Evolutionary conservation across 2,797 vertebrate species (phyloP), one percentile per base, ranked within the genome.

Genomic region (Phylloscopus collybita): DNA sequence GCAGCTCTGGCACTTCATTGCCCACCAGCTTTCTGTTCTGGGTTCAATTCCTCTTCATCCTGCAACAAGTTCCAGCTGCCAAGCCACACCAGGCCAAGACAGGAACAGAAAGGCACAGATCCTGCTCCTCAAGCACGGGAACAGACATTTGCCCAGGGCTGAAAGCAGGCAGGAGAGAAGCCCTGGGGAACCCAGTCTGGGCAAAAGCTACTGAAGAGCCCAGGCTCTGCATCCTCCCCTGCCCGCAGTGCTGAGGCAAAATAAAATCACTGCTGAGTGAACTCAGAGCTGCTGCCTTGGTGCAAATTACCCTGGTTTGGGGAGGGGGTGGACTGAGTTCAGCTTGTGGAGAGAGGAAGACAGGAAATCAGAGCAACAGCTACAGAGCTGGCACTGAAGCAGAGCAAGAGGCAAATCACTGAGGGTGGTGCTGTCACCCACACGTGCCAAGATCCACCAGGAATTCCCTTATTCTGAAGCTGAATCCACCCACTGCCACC

Each of bases 401-500:
- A 71, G 50, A 2, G 23, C n/a, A 60, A 56, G 64, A 80, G 51
- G 56, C 49, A 92, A 73, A 85, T 10, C n/a, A 6, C 54, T 5
- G 0, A 0, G 0, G 7, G 4, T 0, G 0, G 36, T 11, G 7
- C 42, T 1, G 1, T 60, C 82, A 82, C n/a, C 45, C 29, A 16
- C 5, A 1, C 0, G 13, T 13, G n/a, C 6, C 0, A 5, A 60
- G 57, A 81, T n/a, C 47, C 73, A 54, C 42, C 82, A 40, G 4
- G 5, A 49, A 65, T 34, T 17, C 49, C 84, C 62, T 9, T 3
- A 4, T 42, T 26, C 60, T n/a, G 65, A 60, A 29, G 50, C 50
- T 64, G 49, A 90, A 71, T 40, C 36, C 45, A 20, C 19, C 72
- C n/a, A 29, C 71, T 76, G 38, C 69, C 34, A 64, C 29, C 25